These are phyloP conservation scores for Centropristis striata DNA, from an alignment of 2,113 vertebrate genomes.

Conservation along the genomic window DNA sequence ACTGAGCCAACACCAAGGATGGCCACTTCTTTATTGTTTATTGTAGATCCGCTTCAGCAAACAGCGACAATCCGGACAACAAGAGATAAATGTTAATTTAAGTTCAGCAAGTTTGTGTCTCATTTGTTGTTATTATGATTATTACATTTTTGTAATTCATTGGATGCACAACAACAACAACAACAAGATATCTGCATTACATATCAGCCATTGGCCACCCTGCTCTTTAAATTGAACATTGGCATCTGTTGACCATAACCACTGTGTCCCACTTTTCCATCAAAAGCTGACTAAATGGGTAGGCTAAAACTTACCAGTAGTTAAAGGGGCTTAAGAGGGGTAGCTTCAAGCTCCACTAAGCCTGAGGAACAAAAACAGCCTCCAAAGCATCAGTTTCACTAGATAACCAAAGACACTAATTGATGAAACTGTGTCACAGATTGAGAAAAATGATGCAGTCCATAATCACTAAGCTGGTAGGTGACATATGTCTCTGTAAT, in stretches of 20 bases:
- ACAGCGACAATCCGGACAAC: no score
- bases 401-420: slow-evolving; percentile 21
- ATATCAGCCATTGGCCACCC: no score
- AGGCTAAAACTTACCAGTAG: slow-evolving; percentile 28
- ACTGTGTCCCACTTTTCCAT: slow-evolving; percentile 61
- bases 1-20: no score
- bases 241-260: neutral
- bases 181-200: no score
- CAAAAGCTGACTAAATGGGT: slow-evolving; percentile 53
- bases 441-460: neutral
- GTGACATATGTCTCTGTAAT: neutral
- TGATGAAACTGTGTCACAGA: slow-evolving; percentile 29
- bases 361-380: slow-evolving; percentile 54
- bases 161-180: no score
- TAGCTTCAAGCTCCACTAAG: slow-evolving; percentile 39
- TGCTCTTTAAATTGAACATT: no score
- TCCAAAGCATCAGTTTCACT: slow-evolving; percentile 37
- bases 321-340: slow-evolving; percentile 41
- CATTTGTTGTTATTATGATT: no score
- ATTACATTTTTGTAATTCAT: no score
- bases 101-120: no score
- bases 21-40: no score
- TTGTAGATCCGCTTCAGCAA: no score
- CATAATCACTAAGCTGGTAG: neutral
- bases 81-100: no score